A percentile compares a stretch with the other conserved stretches of the same genome.
Conservation (phyloP, 2,888 invertebrate genomes). For the Drosophila affinis region DNA sequence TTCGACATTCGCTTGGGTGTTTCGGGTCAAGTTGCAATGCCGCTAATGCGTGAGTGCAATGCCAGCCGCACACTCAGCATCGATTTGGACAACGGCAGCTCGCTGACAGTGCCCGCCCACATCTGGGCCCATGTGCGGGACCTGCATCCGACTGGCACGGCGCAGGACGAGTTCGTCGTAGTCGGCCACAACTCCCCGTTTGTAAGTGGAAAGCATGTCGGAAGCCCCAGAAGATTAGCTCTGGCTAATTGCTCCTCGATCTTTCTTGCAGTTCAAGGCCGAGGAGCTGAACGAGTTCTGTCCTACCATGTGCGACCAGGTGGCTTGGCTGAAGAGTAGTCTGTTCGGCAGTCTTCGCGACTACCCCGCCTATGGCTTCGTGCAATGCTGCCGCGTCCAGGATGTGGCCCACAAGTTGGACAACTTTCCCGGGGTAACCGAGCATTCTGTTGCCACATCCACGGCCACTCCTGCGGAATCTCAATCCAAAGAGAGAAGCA, state of each 20-base stretch:
- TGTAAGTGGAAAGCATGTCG: constrained; percentile 29
- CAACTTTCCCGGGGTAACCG: constrained; percentile 39
- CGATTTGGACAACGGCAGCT: constrained; percentile 9
- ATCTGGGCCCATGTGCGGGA: constrained; percentile 59
- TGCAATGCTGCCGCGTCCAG: constrained; percentile 52
- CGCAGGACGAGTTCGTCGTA: constrained; percentile 50
- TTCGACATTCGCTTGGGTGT: constrained; percentile 54
- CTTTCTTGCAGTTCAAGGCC: constrained; percentile 25
- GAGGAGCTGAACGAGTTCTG: constrained; percentile 34
- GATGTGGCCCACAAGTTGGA: constrained; percentile 54
- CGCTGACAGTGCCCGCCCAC: constrained; percentile 36
- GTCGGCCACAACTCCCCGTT: constrained; percentile 57
- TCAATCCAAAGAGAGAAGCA: not conserved
- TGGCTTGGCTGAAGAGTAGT: constrained; percentile 48
- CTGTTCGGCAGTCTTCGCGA: constrained; percentile 38
- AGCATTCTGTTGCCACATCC: not conserved
- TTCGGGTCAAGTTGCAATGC: constrained; percentile 40
- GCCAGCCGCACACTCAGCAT: constrained; percentile 25
- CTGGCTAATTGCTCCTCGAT: too few relatives aligned
- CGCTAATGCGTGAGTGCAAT: constrained; percentile 29
- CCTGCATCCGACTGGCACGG: constrained; percentile 6
- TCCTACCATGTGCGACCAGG: constrained; percentile 51
- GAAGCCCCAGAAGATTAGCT: not conserved
- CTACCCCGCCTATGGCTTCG: constrained; percentile 42
- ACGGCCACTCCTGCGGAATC: not conserved